Conservation (phyloP, 1,140 invertebrate genomes). For the Stegodyphus mimosarum region DNA sequence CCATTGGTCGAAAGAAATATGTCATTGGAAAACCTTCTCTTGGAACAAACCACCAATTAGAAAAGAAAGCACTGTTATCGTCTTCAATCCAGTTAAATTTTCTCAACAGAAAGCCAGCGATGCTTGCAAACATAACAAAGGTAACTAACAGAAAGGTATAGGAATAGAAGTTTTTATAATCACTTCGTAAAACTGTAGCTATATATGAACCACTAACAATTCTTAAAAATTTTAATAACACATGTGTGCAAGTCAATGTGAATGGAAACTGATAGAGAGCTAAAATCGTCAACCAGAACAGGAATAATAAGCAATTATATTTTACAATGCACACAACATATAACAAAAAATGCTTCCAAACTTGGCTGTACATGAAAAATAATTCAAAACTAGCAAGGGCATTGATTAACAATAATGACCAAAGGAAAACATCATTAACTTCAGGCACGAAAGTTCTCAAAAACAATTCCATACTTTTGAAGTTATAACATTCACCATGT, state of each 20-base stretch:
- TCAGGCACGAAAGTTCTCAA: conserved; percentile 70
- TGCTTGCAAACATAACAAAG: conserved; percentile 61
- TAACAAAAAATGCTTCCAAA: conserved; percentile 66
- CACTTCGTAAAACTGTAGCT: conserved; percentile 65
- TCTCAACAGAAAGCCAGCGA: conserved; percentile 62
- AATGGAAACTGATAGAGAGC: conserved; percentile 68
- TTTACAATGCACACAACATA: conserved; percentile 68
- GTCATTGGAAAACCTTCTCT: conserved; percentile 64
- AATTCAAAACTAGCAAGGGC: conserved; percentile 69
- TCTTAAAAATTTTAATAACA: conserved; percentile 65
- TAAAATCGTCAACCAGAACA: conserved; percentile 69
- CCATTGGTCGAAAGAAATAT: conserved; percentile 67
- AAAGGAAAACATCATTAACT: conserved; percentile 72
- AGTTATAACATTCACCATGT: conserved; percentile 69
- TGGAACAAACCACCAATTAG: conserved; percentile 65
- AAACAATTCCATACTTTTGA: conserved; percentile 69
- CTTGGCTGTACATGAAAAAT: conserved; percentile 66
- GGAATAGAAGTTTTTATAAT: conserved; percentile 62
- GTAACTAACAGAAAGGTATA: conserved; percentile 36
- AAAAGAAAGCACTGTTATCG: conserved; percentile 34
- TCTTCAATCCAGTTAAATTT: conserved; percentile 29
- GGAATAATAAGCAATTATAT: conserved; percentile 70
- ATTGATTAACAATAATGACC: conserved; percentile 70
- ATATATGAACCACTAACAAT: conserved; percentile 64
- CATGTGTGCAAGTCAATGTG: conserved; percentile 63